phyloP scores from a whole-genome alignment of 2,797 vertebrate genomes.

The Merluccius polli region DNA sequence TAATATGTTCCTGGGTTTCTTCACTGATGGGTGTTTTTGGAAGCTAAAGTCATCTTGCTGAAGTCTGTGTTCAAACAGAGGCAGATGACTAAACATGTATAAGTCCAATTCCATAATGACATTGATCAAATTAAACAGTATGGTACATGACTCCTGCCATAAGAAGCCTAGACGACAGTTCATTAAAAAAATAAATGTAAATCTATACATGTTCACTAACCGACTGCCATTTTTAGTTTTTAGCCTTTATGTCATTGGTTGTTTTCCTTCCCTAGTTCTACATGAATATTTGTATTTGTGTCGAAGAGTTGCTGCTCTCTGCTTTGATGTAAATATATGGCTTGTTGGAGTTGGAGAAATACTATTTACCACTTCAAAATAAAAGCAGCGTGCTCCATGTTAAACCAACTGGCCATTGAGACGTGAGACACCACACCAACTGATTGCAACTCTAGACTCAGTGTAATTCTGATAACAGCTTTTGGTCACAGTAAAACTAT shows the following conservation, averaged over 20 bases:
- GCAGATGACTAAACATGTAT: not conserved
- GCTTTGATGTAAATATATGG: not conserved
- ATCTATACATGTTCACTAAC: not conserved
- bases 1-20: not conserved
- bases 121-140: not conserved
- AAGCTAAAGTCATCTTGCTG: not conserved
- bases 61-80: not conserved
- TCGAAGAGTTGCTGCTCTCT: not conserved
- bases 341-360: not conserved
- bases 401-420: not conserved
- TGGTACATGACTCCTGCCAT: not conserved
- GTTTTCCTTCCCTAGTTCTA: not conserved
- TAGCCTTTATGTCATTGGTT: not conserved
- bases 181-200: not conserved
- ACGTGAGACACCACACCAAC: not conserved
- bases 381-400: not conserved
- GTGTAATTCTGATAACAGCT: not conserved
- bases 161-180: not conserved
- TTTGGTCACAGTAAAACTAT: constrained; percentile 18
- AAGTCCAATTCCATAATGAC: not conserved
- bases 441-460: constrained; percentile 8
- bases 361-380: not conserved
- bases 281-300: not conserved
- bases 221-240: not conserved
- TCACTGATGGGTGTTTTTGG: not conserved